Evolutionary conservation across 2,888 invertebrate species (phyloP), one percentile per base, ranked within the genome.

Genomic region (Drosophila subquinaria): DNA sequence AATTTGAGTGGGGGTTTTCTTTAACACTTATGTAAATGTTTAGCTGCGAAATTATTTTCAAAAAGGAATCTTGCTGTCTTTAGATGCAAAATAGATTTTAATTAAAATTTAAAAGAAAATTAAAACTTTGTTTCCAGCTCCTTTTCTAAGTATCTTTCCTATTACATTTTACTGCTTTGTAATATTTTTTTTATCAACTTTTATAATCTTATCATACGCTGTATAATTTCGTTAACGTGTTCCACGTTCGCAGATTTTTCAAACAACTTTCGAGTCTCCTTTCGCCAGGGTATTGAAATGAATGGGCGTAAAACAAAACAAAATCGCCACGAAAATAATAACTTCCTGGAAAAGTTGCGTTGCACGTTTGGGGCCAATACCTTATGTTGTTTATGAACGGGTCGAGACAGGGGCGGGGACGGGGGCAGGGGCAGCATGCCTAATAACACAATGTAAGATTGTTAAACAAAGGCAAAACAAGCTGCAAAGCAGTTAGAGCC

Each of bases 331-430:
- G 65, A 63, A 51, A 65, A 70, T 71, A 84, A 79, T 74, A 88
- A 83, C 80, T 84, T 84, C 83, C 83, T 84, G 83, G 82, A 88
- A 88, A 88, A 77, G 69, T 85, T 77, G 69, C 42, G 68, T 53
- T 69, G 55, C 73, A 76, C 75, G 75, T 75, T 71, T 69, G 53
- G 61, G 57, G 57, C 59, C 40, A 52, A 47, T 64, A 42, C 61
- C 70, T 62, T 53, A 57, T 65, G 75, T 81, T 78, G 73, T 84
- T 78, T 68, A 76, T 62, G 50, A 47, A 55, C 10, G 11, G 43
- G n/a, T 3, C n/a, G 20, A 9, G 13, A 3, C 17, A 20, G 56
- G 17, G 45, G 15, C 11, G 3, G 36, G n/a, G 10, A 5, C 17
- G 13, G 56, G 17, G 45, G 13, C 11, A 5, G 36, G n/a, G 10